These are phyloP conservation scores for Siniperca knerii DNA, from an alignment of 2,113 vertebrate species.

Conservation along the genomic window DNA sequence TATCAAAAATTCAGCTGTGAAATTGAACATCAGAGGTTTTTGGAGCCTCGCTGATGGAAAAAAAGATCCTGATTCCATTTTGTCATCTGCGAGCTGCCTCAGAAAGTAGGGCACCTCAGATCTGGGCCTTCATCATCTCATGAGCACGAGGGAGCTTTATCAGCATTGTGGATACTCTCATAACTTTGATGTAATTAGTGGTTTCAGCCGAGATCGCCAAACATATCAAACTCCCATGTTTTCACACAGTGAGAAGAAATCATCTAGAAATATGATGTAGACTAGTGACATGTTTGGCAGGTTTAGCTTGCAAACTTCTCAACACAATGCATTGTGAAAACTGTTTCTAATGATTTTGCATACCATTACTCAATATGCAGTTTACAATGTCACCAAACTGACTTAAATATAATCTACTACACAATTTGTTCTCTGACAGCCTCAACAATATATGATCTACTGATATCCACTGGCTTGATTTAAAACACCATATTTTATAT, in stretches of 20 bases:
- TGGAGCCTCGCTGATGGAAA: neutral
- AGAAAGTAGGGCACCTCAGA: constrained; percentile 57
- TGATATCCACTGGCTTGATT: constrained; percentile 62
- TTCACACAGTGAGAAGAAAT: neutral
- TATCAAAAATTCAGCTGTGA: neutral
- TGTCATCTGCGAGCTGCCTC: constrained; percentile 17
- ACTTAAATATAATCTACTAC: neutral
- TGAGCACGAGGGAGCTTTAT: constrained; percentile 22
- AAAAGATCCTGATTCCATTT: neutral
- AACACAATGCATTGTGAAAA: neutral
- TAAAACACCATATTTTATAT: constrained; percentile 44
- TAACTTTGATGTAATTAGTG: constrained; percentile 18
- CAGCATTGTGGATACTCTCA: neutral
- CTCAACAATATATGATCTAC: constrained; percentile 12
- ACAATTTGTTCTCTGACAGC: neutral
- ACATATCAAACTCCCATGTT: neutral
- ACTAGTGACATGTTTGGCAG: neutral
- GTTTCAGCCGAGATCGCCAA: constrained; percentile 5
- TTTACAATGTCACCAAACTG: constrained; percentile 1
- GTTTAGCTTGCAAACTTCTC: neutral
- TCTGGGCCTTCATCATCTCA: constrained; percentile 30
- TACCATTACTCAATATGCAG: neutral
- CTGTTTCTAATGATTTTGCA: neutral
- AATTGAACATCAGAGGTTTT: neutral
- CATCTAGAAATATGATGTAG: neutral